Percentiles rank a stretch among this genome's conserved stretches.
Conservation (phyloP, 2,888 invertebrate genomes). For the Horisme vitalbata region DNA sequence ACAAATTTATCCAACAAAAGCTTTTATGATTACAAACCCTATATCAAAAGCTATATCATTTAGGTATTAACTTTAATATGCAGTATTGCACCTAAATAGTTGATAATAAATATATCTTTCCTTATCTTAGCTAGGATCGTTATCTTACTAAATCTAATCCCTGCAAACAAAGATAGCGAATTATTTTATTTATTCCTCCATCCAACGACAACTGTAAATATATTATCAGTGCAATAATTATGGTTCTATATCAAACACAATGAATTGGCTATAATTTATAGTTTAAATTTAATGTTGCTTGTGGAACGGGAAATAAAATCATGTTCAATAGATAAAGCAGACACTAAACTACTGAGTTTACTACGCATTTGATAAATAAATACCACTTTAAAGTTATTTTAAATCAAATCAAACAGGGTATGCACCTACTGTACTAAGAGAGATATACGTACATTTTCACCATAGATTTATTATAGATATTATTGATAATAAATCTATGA, state of each 20-base stretch:
- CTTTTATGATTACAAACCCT: no score
- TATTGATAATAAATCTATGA: no score
- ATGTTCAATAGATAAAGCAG: conserved; percentile 24
- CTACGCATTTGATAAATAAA: conserved; percentile 16
- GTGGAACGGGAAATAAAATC: conserved; percentile 40
- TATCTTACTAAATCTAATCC: conserved; percentile 17
- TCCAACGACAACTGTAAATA: conserved; percentile 34
- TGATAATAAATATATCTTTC: not conserved
- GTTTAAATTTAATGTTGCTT: conserved; percentile 37
- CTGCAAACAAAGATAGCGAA: conserved; percentile 19
- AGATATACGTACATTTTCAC: no score
- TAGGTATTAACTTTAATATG: no score
- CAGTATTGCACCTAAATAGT: not conserved
- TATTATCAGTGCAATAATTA: conserved; percentile 35
- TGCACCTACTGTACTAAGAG: not conserved
- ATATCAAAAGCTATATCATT: no score
- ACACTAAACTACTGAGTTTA: conserved; percentile 20
- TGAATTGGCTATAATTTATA: conserved; percentile 37
- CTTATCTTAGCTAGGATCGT: conserved; percentile 17
- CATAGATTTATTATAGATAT: no score
- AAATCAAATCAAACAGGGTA: conserved; percentile 1
- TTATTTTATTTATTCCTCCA: conserved; percentile 19
- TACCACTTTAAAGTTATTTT: not conserved
- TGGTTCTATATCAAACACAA: conserved; percentile 32
- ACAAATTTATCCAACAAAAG: no score